Percentiles rank a stretch among this genome's conserved stretches.
phyloP scores from a whole-genome alignment of 2,797 vertebrate species.

The Gymnothorax reevesii region DNA sequence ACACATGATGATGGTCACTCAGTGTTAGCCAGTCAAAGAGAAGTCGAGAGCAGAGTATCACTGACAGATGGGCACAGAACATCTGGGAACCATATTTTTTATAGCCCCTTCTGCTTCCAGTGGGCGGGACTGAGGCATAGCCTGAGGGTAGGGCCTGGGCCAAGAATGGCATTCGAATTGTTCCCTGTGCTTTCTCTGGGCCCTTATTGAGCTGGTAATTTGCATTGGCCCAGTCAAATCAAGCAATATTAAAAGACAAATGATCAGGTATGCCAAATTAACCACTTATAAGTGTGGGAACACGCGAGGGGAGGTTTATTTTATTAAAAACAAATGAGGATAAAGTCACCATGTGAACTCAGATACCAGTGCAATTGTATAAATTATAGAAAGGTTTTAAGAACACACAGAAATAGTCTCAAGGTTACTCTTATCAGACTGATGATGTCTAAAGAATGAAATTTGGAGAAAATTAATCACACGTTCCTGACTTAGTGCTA shows the following conservation, averaged over 20 bases:
- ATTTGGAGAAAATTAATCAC: too few species aligned
- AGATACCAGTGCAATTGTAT: background rate
- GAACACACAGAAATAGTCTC: background rate
- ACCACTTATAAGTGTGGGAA: background rate
- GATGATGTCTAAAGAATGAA: too few species aligned
- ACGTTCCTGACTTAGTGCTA: too few species aligned
- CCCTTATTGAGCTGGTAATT: background rate
- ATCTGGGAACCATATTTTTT: background rate
- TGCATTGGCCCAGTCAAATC: background rate
- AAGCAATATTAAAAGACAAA: background rate
- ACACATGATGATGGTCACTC: background rate
- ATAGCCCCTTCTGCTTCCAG: background rate
- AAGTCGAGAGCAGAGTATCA: background rate
- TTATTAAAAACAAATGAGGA: background rate
- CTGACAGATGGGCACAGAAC: background rate
- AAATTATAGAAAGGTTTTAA: background rate
- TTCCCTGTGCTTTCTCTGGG: too few species aligned
- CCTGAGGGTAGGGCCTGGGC: background rate
- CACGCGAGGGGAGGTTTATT: background rate
- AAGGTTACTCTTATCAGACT: background rate
- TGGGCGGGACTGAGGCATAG: too few species aligned
- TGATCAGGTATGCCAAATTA: background rate
- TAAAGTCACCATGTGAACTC: background rate
- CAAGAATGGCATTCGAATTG: background rate
- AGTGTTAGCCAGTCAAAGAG: background rate